Evolutionary conservation across 2,797 vertebrate genomes (phyloP), one percentile per base, ranked within the genome.

Genomic region (Atherinosoma microstoma): DNA sequence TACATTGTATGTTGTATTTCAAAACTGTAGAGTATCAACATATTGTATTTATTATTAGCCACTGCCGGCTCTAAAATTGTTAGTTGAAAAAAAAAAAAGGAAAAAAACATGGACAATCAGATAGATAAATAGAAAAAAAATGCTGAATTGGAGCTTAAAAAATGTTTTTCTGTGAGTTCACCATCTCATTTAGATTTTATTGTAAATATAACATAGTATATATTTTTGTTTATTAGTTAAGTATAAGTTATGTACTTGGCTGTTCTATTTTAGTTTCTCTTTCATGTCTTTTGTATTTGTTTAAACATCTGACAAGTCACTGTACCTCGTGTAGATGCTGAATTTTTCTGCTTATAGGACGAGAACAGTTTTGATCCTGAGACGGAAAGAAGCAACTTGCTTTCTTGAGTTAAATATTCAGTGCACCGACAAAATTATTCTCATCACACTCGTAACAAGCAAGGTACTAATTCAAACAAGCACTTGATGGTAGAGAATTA

Each of bases 151-250:
- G 96, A 96, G 94, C 94, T 95, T 56, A 56, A 72, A 80, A 86
- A 91, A 94, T 93, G 90, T 92, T 82, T 89, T 94, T 94, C 62
- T 90, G 90, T 90, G 88, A 94, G 94, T 94, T 94, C 94, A 94
- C 95, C 96, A 96, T 97, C 95, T 98, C 95, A 95, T 96, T 95
- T 95, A 95, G 94, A 93, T 86, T 94, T 96, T 93, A 95, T 96
- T 96, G 96, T 98, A 98, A 97, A 99, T 99, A 98, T 96, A 97
- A 97, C 96, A 97, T 97, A 97, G 96, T 95, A 97, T 97, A 94
- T 98, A 97, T 98, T 98, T 98, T 97, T 97, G 95, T 96, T 96
- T 95, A 95, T 94, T 96, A 95, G 95, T 96, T 94, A 97, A 95
- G 93, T 96, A 95, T 97, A 98, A 97, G 94, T 98, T 98, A 97